Percentiles rank a stretch among this genome's conserved stretches.
These are phyloP conservation scores for Oscheius sp. DNA, from an alignment of 1,140 invertebrate genomes.

Conservation along the genomic window DNA sequence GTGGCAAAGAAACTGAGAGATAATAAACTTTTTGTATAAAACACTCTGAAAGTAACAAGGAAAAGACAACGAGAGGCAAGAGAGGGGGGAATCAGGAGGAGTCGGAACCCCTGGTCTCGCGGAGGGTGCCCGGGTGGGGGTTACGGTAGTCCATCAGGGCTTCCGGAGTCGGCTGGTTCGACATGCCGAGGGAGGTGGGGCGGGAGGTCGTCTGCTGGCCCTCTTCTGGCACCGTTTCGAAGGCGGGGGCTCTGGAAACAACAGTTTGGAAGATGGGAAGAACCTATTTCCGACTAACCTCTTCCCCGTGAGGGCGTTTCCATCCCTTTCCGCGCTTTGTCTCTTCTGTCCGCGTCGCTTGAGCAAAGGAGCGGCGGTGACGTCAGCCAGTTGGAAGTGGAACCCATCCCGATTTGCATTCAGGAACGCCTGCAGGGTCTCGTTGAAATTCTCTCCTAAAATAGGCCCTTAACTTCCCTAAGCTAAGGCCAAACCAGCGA, in stretches of 20 bases:
- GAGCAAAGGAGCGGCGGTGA: conserved; percentile 56
- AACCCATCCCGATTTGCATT: conserved; percentile 73
- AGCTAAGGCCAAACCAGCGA: conserved; percentile 44
- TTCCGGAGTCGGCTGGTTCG: conserved; percentile 26
- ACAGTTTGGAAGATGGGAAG: neutral
- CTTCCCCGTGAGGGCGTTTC: neutral
- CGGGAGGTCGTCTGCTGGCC: conserved; percentile 16
- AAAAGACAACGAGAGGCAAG: neutral
- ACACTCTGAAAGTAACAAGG: no score
- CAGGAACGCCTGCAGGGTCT: conserved; percentile 72
- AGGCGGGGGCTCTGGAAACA: neutral
- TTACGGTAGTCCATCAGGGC: conserved; percentile 56
- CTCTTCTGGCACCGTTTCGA: conserved; percentile 45
- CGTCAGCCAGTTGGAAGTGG: conserved; percentile 71
- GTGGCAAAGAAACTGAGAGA: no score
- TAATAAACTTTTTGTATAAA: no score
- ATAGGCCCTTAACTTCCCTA: conserved; percentile 3
- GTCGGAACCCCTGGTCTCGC: conserved; percentile 32
- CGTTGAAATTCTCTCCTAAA: conserved; percentile 65
- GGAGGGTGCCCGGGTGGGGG: conserved; percentile 44
- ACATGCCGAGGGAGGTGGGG: conserved; percentile 34
- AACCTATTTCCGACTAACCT: neutral
- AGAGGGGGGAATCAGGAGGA: conserved; percentile 2
- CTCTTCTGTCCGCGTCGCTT: conserved; percentile 56
- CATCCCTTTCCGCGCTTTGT: conserved; percentile 28